Percentiles rank a stretch among this genome's conserved stretches.
These are phyloP conservation scores for Pyxicephalus adspersus DNA, from an alignment of 2,113 vertebrate genomes.

Conservation along the genomic window DNA sequence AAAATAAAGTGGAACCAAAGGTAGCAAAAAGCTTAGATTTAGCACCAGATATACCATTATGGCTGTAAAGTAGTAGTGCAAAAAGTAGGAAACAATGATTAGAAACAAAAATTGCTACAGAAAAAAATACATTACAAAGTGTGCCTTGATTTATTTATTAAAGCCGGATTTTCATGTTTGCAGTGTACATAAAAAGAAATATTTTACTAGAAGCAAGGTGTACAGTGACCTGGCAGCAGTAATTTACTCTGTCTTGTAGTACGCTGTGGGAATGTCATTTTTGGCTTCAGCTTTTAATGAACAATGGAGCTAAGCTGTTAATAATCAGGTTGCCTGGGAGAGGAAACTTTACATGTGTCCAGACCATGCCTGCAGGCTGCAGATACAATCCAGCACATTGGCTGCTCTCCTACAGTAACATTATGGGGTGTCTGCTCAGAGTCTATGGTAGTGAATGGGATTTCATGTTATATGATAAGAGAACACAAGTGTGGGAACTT, in stretches of 20 bases:
- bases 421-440: conserved; percentile 14
- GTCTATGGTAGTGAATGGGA: background rate
- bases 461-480: background rate
- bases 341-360: background rate
- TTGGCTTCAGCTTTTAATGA: background rate
- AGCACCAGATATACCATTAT: too few relatives aligned
- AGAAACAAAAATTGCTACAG: too few relatives aligned
- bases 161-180: too few relatives aligned
- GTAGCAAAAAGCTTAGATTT: too few relatives aligned
- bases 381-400: conserved; percentile 5
- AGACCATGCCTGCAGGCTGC: background rate
- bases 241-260: background rate
- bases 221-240: background rate
- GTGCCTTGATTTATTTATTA: too few relatives aligned
- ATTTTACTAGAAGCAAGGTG: background rate
- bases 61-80: too few relatives aligned
- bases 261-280: conserved; percentile 10
- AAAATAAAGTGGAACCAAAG: too few relatives aligned
- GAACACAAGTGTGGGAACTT: background rate
- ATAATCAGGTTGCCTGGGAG: background rate
- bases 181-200: background rate
- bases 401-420: conserved; percentile 20
- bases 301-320: background rate
- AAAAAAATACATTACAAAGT: too few relatives aligned
- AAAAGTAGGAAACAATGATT: too few relatives aligned